Conservation (phyloP, 2,888 invertebrate genomes). For the Lithodes maja region DNA sequence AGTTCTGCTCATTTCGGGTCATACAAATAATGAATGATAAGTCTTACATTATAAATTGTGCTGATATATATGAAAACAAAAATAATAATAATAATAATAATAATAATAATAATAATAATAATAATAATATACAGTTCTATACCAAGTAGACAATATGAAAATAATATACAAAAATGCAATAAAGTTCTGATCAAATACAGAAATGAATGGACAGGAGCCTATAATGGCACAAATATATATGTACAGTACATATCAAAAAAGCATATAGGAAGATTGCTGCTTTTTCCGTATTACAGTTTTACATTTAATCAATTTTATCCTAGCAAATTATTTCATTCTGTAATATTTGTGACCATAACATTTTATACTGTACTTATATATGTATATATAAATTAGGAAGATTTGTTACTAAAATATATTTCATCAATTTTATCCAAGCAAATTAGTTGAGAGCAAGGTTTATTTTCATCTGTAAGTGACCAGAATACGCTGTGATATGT, state of each 20-base stretch:
- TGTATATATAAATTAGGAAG: not conserved
- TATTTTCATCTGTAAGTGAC: not conserved
- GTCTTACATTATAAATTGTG: conserved; percentile 53
- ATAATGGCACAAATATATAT: conserved; percentile 56
- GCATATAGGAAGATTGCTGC: not conserved
- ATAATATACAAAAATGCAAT: conserved; percentile 39
- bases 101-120: too few relatives aligned
- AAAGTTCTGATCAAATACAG: conserved; percentile 37
- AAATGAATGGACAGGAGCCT: conserved; percentile 38
- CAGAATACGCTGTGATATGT: conserved; percentile 4
- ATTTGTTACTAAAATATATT: not conserved
- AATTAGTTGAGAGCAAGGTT: not conserved
- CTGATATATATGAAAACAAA: conserved; percentile 51
- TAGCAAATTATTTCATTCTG: too few relatives aligned
- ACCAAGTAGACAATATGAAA: conserved; percentile 39
- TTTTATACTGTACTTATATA: not conserved
- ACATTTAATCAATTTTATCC: too few relatives aligned
- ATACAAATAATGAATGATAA: conserved; percentile 55
- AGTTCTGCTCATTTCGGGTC: conserved; percentile 37
- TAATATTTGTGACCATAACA: too few relatives aligned
- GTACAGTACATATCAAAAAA: not conserved
- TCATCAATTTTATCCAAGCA: not conserved
- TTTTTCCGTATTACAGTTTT: too few relatives aligned
- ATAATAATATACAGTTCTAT: conserved; percentile 4
- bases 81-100: conserved; percentile 6